phyloP scores from a whole-genome alignment of 92 coral and sea anemone genomes.

The Desmophyllum pertusum region DNA sequence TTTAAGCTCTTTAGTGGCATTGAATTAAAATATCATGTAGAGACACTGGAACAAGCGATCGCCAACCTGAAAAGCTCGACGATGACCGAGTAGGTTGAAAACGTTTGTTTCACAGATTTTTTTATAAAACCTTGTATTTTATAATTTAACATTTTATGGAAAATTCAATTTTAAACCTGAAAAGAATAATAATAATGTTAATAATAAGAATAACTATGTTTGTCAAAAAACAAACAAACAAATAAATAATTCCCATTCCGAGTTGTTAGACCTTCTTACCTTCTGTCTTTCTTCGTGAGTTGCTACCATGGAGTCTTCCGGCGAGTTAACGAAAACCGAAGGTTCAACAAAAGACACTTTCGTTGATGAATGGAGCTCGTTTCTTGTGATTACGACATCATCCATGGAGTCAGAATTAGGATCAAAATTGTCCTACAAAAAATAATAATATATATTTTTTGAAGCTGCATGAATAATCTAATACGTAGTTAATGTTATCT shows the following conservation, averaged over 20 bases:
- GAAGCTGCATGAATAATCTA: neutral
- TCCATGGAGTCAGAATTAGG: neutral
- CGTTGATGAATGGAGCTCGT: neutral
- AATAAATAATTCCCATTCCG: no score
- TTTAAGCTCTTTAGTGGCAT: neutral
- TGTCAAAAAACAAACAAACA: no score
- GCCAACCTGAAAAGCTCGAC: no score
- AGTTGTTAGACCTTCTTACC: neutral
- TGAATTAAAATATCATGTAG: no score
- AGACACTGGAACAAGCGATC: no score
- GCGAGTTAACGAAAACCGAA: neutral
- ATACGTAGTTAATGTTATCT: neutral
- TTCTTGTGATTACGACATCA: neutral
- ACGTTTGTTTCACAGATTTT: no score
- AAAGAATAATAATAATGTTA: no score
- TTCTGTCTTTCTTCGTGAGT: neutral
- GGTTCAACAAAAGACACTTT: slow-evolving; percentile 1
- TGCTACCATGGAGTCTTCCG: neutral
- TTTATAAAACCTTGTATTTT: no score
- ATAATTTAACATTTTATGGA: no score
- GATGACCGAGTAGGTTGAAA: no score
- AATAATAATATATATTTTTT: neutral
- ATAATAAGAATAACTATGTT: no score
- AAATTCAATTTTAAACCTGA: no score
- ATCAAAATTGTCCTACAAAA: neutral